These are phyloP conservation scores for Neotoma lepida DNA, from an alignment of 2,113 vertebrate species.

Conservation along the genomic window DNA sequence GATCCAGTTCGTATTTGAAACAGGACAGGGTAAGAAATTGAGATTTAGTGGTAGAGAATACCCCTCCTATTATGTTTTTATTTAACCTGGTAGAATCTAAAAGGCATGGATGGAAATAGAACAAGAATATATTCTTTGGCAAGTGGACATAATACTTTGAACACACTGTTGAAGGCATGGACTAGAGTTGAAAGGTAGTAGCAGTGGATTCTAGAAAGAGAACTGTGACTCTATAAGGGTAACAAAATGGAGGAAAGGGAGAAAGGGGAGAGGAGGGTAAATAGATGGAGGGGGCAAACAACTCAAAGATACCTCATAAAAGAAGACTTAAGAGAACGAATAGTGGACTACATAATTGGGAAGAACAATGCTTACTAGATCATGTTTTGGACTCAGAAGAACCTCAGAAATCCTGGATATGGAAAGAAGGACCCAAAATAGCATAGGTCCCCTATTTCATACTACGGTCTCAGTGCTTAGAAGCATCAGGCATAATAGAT, in stretches of 20 bases:
- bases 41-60: neutral
- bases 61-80: neutral
- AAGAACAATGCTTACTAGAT: neutral
- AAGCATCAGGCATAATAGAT: neutral
- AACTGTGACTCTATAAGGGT: neutral
- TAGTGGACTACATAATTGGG: neutral
- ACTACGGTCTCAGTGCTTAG: neutral
- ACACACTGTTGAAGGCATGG: neutral
- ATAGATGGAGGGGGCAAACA: neutral
- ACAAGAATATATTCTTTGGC: conserved; percentile 9
- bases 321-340: conserved; percentile 6
- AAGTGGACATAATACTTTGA: neutral
- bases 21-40: neutral
- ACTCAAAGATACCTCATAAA: neutral
- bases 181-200: conserved; percentile 31
- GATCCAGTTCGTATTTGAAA: conserved; percentile 2
- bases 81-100: conserved; percentile 17
- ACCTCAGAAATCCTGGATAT: conserved; percentile 3
- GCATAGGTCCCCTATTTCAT: neutral
- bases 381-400: neutral
- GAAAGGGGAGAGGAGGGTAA: too few species aligned
- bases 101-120: neutral
- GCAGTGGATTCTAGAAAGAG: neutral
- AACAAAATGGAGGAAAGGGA: neutral
- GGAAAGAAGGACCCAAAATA: conserved; percentile 8